A percentile compares a stretch with the other conserved stretches of the same genome.
These are phyloP conservation scores for Argentina silus DNA, from an alignment of 2,797 vertebrate species.

Conservation along the genomic window DNA sequence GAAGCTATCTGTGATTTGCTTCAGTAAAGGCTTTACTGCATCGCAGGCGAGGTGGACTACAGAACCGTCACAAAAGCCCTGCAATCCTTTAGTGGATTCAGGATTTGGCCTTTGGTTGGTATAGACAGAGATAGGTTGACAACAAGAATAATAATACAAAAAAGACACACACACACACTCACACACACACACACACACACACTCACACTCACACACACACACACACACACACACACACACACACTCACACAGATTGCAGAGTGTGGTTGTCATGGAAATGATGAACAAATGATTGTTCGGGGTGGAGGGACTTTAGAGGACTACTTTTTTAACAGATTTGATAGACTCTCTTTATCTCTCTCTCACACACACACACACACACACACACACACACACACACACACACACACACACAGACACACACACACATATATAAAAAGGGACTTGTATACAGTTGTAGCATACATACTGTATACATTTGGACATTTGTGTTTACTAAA, in stretches of 20 bases:
- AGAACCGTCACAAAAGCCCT: too few relatives aligned
- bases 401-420: neutral
- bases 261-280: slow-evolving; percentile 37
- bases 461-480: slow-evolving; percentile 37
- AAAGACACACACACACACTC: neutral
- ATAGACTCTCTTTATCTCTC: neutral
- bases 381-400: too few relatives aligned
- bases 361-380: too few relatives aligned
- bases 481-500: slow-evolving; percentile 58
- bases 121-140: slow-evolving; percentile 32
- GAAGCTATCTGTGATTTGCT: too few relatives aligned
- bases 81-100: too few relatives aligned
- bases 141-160: slow-evolving; percentile 10
- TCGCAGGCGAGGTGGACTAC: too few relatives aligned
- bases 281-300: slow-evolving; percentile 21
- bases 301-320: too few relatives aligned
- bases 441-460: neutral
- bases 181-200: neutral
- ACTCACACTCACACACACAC: neutral
- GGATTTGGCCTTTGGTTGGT: too few relatives aligned
- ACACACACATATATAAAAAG: neutral
- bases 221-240: neutral
- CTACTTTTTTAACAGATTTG: too few relatives aligned
- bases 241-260: slow-evolving; percentile 9
- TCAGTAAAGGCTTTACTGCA: too few relatives aligned